Conservation (phyloP, 2,113 vertebrate genomes). For the Burhinus oedicnemus region DNA sequence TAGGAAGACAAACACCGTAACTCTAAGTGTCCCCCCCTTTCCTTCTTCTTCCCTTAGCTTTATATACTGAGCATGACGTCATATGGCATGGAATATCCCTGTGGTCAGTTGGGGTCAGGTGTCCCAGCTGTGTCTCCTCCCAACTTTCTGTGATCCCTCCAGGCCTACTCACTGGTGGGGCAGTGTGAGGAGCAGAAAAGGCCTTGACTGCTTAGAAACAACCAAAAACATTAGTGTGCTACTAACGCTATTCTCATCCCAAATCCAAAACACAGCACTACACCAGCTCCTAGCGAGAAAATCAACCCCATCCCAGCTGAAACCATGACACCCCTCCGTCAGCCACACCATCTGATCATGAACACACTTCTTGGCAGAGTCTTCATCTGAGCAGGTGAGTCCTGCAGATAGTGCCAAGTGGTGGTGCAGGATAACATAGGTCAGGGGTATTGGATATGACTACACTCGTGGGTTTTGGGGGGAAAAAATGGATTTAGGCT, state of each 20-base stretch:
- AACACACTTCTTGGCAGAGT: not conserved
- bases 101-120: not conserved
- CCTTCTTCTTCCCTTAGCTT: not conserved
- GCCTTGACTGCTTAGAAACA: not conserved
- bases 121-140: not conserved
- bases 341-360: not conserved
- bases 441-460: not conserved
- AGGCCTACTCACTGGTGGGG: not conserved
- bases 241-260: not conserved
- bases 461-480: accelerated
- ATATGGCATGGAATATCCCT: not conserved
- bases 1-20: not conserved
- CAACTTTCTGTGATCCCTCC: not conserved
- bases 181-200: not conserved
- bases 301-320: not conserved
- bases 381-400: not conserved
- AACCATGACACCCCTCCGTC: not conserved
- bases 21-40: not conserved
- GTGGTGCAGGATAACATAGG: too few species aligned
- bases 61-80: not conserved
- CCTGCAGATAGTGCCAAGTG: not conserved
- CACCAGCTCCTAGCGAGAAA: not conserved
- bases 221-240: not conserved
- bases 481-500: not conserved
- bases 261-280: not conserved